Conservation (phyloP, 2,888 invertebrate species). For the Furcula furcula region DNA sequence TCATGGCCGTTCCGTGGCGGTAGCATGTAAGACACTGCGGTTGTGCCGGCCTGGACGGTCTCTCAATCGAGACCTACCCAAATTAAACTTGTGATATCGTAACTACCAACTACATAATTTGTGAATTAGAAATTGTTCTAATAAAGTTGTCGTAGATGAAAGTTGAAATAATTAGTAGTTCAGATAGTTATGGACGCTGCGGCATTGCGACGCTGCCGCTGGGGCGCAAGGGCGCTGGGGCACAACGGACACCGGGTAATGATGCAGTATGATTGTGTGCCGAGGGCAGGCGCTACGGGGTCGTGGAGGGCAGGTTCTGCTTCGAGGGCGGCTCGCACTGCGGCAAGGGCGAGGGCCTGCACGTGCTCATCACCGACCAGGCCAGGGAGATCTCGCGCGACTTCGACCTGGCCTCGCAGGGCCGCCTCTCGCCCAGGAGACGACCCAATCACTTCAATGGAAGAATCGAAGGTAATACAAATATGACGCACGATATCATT, state of each 20-base stretch:
- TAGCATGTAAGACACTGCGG: too few relatives aligned
- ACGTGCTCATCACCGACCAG: constrained; percentile 89
- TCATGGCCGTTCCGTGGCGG: too few relatives aligned
- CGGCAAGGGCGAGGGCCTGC: constrained; percentile 91
- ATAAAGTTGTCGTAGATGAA: too few relatives aligned
- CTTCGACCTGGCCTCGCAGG: constrained; percentile 86
- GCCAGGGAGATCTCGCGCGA: constrained; percentile 87
- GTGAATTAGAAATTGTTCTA: too few relatives aligned
- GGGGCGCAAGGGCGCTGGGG: too few relatives aligned
- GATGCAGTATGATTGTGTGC: background rate
- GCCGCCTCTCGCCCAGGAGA: constrained; percentile 82
- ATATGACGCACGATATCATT: background rate
- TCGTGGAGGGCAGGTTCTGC: constrained; percentile 92
- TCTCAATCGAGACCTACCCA: background rate
- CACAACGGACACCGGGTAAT: background rate
- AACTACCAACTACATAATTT: too few relatives aligned
- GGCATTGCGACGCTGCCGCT: too few relatives aligned
- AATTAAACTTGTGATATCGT: too few relatives aligned
- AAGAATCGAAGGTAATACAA: constrained; percentile 35
- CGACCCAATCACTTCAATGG: constrained; percentile 61
- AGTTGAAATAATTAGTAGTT: too few relatives aligned
- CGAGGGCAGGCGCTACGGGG: constrained; percentile 87
- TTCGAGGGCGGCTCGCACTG: constrained; percentile 95
- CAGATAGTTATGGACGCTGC: too few relatives aligned
- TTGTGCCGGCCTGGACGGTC: too few relatives aligned